A percentile compares a stretch with the other conserved stretches of the same genome.
phyloP scores from a whole-genome alignment of 2,888 invertebrate genomes.

The Carabus problematicus region DNA sequence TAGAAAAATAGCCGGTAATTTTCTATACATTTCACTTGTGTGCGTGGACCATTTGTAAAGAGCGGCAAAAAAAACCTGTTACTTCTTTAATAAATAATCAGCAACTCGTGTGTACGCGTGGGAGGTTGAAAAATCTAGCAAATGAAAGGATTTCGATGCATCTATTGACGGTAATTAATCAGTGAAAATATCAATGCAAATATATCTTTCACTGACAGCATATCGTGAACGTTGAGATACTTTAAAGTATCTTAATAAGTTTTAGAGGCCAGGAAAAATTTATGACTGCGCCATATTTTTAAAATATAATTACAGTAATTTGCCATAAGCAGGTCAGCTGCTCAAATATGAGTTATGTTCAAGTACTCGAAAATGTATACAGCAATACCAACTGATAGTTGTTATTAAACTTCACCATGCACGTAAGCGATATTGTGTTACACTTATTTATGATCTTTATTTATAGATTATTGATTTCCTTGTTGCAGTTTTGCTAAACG shows the following conservation, averaged over 20 bases:
- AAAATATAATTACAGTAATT: constrained; percentile 41
- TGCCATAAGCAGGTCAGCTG: constrained; percentile 31
- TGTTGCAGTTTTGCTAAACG: too few species aligned
- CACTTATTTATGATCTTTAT: too few species aligned
- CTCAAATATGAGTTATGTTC: constrained; percentile 30
- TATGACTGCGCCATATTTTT: constrained; percentile 34
- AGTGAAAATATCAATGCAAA: constrained; percentile 21
- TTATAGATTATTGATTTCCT: too few species aligned
- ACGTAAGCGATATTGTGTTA: too few species aligned
- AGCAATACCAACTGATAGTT: constrained; percentile 3
- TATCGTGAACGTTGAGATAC: constrained; percentile 27
- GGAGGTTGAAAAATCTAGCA: constrained; percentile 17
- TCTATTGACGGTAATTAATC: constrained; percentile 16
- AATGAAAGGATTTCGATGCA: constrained; percentile 4
- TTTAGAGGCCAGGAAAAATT: constrained; percentile 29
- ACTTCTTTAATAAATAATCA: constrained; percentile 13
- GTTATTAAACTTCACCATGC: too few species aligned
- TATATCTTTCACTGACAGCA: constrained; percentile 16
- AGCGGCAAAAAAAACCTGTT: neutral
- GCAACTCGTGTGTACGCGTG: constrained; percentile 12
- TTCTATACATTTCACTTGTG: constrained; percentile 25
- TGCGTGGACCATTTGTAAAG: neutral
- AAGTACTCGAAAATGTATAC: neutral
- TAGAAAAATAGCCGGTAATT: constrained; percentile 21
- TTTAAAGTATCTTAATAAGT: constrained; percentile 34